Base-by-base conservation (phyloP, 53 echinoderm and acorn worm species). In the Temnopleurus reevesii region DNA sequence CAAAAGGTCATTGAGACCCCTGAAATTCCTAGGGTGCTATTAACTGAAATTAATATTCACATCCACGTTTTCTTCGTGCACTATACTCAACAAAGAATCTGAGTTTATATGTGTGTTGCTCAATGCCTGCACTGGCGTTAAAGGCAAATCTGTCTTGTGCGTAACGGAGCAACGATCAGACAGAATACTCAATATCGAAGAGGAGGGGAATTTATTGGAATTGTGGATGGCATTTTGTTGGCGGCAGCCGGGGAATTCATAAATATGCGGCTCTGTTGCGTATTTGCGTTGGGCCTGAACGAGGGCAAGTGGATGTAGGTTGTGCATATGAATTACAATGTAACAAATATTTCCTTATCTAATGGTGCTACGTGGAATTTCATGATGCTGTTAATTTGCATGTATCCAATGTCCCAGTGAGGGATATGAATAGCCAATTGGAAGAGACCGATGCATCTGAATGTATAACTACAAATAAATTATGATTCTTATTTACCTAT, bases 181-280 rank as follows among this genome's bases (percentile, higher is more conserved):
- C 5, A 38, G 3, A 41, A n/a, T n/a, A 41, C 71, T 71, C 27
- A n/a, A n/a, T 41, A 38, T 34, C 38, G 21, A n/a, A n/a, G n/a
- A n/a, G n/a, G n/a, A n/a, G 71, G 71, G 71, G 71, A 41, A 38
- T 38, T 71, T 8, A 21, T 5, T n/a, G 71, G 71, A 41, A 71
- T 71, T 38, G 71, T 71, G 41, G 71, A 71, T 38, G 38, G 71
- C 43, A 71, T 71, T 71, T n/a, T 23, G 71, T 38, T 71, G 71
- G 71, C 71, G 71, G 71, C 71, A 5, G n/a, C n/a, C n/a, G 71
- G 21, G 8, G 19, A 41, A 71, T 41, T 36, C 71, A 71, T 71
- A 71, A 71, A 41, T 65, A 65, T 65, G 65, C 12, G 35, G 35
- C n/a, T 38, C 36, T 71, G 71, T n/a, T 71, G 38, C 38, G 21